phyloP scores from a whole-genome alignment of 2,888 invertebrate genomes.

The Rhagium mordax region DNA sequence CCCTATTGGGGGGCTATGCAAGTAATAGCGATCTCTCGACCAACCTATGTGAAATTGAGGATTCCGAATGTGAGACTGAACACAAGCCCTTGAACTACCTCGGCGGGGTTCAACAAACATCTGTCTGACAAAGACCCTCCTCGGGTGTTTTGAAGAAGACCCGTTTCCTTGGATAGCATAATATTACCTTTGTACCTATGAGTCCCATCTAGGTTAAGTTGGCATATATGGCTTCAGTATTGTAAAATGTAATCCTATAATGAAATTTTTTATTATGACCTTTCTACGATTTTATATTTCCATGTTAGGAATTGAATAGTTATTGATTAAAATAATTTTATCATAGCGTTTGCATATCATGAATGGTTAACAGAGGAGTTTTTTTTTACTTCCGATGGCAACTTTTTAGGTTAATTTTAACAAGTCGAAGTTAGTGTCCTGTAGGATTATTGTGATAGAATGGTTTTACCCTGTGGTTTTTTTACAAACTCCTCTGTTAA shows the following conservation, averaged over 20 bases:
- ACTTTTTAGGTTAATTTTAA: constrained; percentile 24
- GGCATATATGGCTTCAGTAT: constrained; percentile 48
- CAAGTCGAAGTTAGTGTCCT: constrained; percentile 24
- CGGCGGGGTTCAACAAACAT: constrained; percentile 67
- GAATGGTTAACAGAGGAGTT: constrained; percentile 44
- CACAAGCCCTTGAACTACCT: constrained; percentile 67
- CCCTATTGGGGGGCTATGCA: constrained; percentile 79
- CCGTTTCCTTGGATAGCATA: constrained; percentile 64
- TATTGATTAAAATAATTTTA: constrained; percentile 57
- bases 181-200: constrained; percentile 56
- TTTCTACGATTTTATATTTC: constrained; percentile 46
- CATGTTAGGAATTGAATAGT: constrained; percentile 57
- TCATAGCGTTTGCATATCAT: constrained; percentile 65
- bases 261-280: constrained; percentile 37
- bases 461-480: constrained; percentile 21
- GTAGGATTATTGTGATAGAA: constrained; percentile 45
- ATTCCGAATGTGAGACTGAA: constrained; percentile 82
- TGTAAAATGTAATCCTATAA: constrained; percentile 24
- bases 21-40: constrained; percentile 92
- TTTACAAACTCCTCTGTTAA: constrained; percentile 41
- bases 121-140: constrained; percentile 64
- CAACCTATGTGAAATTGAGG: constrained; percentile 93
- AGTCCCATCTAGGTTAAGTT: constrained; percentile 43
- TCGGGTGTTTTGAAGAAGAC: constrained; percentile 56
- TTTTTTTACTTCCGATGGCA: constrained; percentile 29